Evolutionary conservation across 92 coral and sea anemone species (phyloP), one percentile per base, ranked within the genome.

Genomic region (Epizoanthus rinbou): DNA sequence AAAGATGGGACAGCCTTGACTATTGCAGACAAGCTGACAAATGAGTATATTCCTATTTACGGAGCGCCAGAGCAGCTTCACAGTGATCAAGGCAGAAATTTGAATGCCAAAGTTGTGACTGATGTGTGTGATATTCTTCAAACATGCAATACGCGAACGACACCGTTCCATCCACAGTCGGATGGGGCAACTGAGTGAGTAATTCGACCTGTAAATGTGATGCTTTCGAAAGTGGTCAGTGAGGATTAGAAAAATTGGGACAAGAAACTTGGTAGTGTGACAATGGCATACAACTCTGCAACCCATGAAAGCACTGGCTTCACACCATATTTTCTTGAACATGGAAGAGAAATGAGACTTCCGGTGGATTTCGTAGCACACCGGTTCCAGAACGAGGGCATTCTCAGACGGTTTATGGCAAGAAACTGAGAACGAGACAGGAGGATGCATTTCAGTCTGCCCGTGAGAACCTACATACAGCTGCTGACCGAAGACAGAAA

Each of bases 51-150:
- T 57, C 83, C 82, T 37, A 73, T 64, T 16, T 69, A 75, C 57
- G 88, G 91, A 59, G 86, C 91, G 35, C 88, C 88, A 37, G 85
- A 89, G 50, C 87, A 88, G 64, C 66, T 89, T 17, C 92, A 85
- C 50, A 41, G 69, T 45, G 92, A 88, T 68, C 88, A 88, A 43
- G 86, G 91, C 13, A 31, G 23, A 31, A 84, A 84, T 16, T 57
- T 79, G 83, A 79, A 79, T 62, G 72, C 73, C 17, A 62, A 79
- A 62, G 10, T 79, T n/a, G 13, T 79, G 58, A 60, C 24, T 33
- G 52, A 79, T 33, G 54, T 79, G 4, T 62, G 73, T 73, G 60
- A 73, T 6, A 72, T 72, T 72, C 84, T 79, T 13, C 73, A 79
- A 64, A 59, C 60, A 43, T 64, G 84, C 18, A 80, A 80, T 11